Percentiles rank a stretch among this genome's conserved stretches.
Evolutionary conservation across 2,888 invertebrate genomes (phyloP).

Genomic region (Strigamia transsilvanica): DNA sequence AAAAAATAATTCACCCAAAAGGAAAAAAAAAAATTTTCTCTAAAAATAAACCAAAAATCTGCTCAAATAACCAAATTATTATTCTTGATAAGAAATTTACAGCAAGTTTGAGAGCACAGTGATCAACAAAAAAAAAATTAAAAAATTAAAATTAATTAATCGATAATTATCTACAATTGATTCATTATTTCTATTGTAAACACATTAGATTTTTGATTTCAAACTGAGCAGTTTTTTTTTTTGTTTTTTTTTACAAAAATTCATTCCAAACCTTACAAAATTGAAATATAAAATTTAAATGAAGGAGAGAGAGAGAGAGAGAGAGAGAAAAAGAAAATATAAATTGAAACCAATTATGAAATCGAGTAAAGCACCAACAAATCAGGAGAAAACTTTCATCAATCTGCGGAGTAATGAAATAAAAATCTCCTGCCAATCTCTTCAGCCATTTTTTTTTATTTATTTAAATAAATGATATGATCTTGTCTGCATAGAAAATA

Average conservation of each 20-base stretch:
- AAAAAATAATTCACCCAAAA: not conserved
- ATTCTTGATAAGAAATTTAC: not conserved
- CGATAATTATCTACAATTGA: not conserved
- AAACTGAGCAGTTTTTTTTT: slow-evolving; percentile 22
- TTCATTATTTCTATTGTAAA: not conserved
- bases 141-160: not conserved
- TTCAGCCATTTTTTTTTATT: not conserved
- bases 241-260: slow-evolving; percentile 20
- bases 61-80: slow-evolving; percentile 8
- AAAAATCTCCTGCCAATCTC: not conserved
- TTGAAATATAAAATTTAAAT: slow-evolving; percentile 4
- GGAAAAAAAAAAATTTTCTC: not conserved
- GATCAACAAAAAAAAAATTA: not conserved
- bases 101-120: slow-evolving; percentile 8
- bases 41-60: not conserved
- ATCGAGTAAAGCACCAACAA: not conserved
- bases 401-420: not conserved
- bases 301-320: not conserved
- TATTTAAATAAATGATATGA: slow-evolving; percentile 25
- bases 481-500: not conserved
- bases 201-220: slow-evolving; percentile 32
- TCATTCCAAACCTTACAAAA: slow-evolving; percentile 15
- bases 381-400: not conserved
- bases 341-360: slow-evolving; percentile 32
- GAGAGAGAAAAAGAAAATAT: not conserved